Evolutionary conservation across 1,140 invertebrate genomes (phyloP).

Genomic region (Musca vetustissima): DNA sequence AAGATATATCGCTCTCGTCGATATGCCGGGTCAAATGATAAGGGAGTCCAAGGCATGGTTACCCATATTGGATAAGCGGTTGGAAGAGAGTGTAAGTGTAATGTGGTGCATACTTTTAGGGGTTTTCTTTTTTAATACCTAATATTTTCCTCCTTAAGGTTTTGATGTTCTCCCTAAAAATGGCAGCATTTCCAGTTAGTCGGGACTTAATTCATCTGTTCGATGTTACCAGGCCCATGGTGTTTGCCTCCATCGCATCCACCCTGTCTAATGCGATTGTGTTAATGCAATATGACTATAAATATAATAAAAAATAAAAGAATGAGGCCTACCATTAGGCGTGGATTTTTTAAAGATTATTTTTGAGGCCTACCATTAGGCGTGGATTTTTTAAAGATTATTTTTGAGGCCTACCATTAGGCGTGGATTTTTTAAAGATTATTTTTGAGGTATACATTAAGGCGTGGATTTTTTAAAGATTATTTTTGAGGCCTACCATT

Average conservation of each 20-base stretch:
- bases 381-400: too few species aligned
- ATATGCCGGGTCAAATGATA: not conserved
- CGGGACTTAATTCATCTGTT: not conserved
- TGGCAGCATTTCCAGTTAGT: not conserved
- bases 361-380: too few species aligned
- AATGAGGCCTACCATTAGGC: too few species aligned
- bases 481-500: too few species aligned
- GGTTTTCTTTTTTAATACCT: not conserved
- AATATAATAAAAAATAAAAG: not conserved
- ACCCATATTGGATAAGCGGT: not conserved
- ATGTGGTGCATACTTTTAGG: too few species aligned
- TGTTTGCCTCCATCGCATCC: not conserved
- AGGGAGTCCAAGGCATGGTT: not conserved
- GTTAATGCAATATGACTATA: constrained; percentile 16
- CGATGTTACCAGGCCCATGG: not conserved
- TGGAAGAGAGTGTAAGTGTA: not conserved
- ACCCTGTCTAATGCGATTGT: not conserved
- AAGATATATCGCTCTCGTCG: not conserved
- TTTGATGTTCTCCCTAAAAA: not conserved
- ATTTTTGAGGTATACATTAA: too few species aligned
- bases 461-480: too few species aligned
- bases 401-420: too few species aligned
- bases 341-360: too few species aligned
- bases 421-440: too few species aligned
- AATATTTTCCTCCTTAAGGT: too few species aligned